Conservation (phyloP, 2,797 vertebrate species). For the Bryconaethiops microstoma region DNA sequence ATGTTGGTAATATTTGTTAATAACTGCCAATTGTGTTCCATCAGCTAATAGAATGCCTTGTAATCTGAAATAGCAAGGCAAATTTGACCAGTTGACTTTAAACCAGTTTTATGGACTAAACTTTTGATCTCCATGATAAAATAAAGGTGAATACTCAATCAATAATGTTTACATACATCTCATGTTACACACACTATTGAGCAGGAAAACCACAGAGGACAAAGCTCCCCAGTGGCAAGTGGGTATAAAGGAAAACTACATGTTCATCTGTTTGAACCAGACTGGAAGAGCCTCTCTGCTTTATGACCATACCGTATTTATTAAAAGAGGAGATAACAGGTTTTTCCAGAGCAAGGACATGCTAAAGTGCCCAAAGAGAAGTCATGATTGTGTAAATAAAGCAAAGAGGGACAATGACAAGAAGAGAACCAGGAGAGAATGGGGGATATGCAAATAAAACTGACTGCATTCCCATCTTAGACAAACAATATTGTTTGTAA, state of each 20-base stretch:
- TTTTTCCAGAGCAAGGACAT: constrained; percentile 23
- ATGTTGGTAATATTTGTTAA: no score
- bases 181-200: constrained; percentile 43
- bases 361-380: constrained; percentile 21
- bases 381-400: constrained; percentile 1
- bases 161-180: constrained; percentile 50
- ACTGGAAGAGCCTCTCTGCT: constrained; percentile 23
- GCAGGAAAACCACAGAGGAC: constrained; percentile 28
- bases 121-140: constrained; percentile 7
- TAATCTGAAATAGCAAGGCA: no score
- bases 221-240: constrained; percentile 39
- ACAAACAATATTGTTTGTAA: no score
- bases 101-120: neutral
- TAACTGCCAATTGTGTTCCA: no score
- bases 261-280: constrained; percentile 35
- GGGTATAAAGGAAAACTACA: constrained; percentile 33
- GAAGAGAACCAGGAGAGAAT: neutral
- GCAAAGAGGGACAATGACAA: neutral
- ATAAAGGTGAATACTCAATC: constrained; percentile 32
- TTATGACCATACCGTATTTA: constrained; percentile 32
- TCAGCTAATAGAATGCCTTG: no score
- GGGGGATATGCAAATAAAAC: no score
- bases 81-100: neutral
- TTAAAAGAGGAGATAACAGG: constrained; percentile 34
- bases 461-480: no score